phyloP scores from a whole-genome alignment of 2,888 invertebrate genomes.

The Rhamnusium bicolor region DNA sequence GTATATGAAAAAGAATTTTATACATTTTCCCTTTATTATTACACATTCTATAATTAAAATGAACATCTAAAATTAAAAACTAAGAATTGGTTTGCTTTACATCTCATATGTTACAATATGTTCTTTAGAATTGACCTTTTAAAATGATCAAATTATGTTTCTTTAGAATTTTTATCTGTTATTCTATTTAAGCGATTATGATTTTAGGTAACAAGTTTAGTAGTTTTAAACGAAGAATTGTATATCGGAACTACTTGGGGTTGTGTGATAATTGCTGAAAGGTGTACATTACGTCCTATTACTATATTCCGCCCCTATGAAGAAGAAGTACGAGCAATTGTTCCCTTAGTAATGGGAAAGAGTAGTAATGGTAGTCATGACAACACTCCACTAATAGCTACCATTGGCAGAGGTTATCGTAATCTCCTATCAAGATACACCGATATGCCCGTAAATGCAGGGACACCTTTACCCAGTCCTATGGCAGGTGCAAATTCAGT shows the following conservation, averaged over 20 bases:
- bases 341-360: conserved; percentile 72
- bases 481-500: conserved; percentile 53
- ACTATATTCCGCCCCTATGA: conserved; percentile 95
- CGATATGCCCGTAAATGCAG: conserved; percentile 71
- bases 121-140: too few relatives aligned
- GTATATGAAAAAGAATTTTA: too few relatives aligned
- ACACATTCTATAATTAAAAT: too few relatives aligned
- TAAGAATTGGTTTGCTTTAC: too few relatives aligned
- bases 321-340: conserved; percentile 81
- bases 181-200: conserved; percentile 13
- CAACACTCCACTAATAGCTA: conserved; percentile 77
- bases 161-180: too few relatives aligned
- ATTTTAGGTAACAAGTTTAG: conserved; percentile 78
- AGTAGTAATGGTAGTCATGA: conserved; percentile 69
- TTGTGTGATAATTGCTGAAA: conserved; percentile 91
- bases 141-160: too few relatives aligned
- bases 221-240: conserved; percentile 79
- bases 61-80: too few relatives aligned
- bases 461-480: conserved; percentile 68
- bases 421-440: conserved; percentile 80
- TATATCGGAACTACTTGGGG: conserved; percentile 97
- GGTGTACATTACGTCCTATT: conserved; percentile 84
- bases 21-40: too few relatives aligned
- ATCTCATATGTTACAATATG: too few relatives aligned
- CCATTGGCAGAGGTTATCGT: conserved; percentile 89